Percentiles rank a stretch among this genome's conserved stretches.
These are phyloP conservation scores for Glossophaga mutica DNA, from an alignment of 2,797 vertebrate genomes.

Conservation along the genomic window DNA sequence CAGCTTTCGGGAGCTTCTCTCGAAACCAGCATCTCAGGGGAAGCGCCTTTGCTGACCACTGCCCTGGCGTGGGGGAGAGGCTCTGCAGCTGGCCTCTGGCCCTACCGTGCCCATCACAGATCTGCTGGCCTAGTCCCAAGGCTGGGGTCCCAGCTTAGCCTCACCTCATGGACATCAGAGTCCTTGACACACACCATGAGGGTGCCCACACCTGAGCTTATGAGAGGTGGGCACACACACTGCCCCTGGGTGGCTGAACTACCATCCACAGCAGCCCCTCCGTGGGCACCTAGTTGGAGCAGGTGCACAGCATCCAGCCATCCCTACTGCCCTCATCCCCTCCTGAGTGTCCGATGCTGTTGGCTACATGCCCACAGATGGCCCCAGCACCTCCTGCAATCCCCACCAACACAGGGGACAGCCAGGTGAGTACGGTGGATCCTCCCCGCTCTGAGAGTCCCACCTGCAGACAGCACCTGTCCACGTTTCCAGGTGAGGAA, in stretches of 20 bases:
- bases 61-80: too few species aligned
- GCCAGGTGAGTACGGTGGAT: background rate
- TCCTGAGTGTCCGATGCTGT: background rate
- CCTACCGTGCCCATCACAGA: accelerated
- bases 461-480: background rate
- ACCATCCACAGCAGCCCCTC: background rate
- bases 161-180: background rate
- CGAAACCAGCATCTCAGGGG: background rate
- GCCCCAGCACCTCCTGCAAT: background rate
- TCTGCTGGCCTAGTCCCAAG: background rate
- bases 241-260: background rate
- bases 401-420: accelerated
- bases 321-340: background rate
- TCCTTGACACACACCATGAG: background rate
- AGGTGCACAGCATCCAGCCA: accelerated
- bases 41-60: background rate
- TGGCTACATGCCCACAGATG: background rate
- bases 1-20: background rate
- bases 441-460: accelerated
- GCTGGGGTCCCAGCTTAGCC: accelerated
- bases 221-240: background rate
- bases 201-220: too few species aligned
- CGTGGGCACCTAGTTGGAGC: accelerated
- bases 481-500: background rate
- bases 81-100: background rate